A percentile compares a stretch with the other conserved stretches of the same genome.
These are phyloP conservation scores for Euura lappo DNA, from an alignment of 1,140 invertebrate species.

Conservation along the genomic window DNA sequence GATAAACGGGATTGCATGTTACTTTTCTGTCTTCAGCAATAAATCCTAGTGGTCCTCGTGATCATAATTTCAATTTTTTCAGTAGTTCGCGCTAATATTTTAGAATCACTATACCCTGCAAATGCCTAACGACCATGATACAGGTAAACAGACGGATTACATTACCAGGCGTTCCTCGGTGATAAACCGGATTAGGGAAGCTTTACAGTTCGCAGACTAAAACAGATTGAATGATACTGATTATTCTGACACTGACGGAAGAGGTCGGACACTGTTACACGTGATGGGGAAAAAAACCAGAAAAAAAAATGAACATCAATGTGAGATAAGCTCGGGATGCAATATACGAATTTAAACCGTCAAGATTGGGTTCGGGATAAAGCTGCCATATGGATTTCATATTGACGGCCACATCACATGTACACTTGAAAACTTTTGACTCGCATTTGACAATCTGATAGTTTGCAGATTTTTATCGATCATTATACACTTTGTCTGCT, in stretches of 20 bases:
- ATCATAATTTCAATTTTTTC: too few species aligned
- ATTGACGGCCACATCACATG: neutral
- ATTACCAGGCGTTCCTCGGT: neutral
- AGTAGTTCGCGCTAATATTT: neutral
- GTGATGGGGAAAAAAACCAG: neutral
- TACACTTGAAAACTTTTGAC: neutral
- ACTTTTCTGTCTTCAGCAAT: slow-evolving; percentile 39
- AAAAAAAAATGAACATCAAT: neutral
- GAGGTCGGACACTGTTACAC: neutral
- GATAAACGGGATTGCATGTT: slow-evolving; percentile 37
- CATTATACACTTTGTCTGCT: neutral
- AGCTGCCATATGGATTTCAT: neutral
- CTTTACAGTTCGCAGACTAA: neutral
- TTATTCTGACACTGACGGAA: slow-evolving; percentile 3
- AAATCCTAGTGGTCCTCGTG: slow-evolving; percentile 16
- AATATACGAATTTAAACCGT: neutral
- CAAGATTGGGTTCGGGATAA: too few species aligned
- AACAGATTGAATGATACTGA: neutral
- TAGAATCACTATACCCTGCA: neutral
- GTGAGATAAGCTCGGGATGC: neutral
- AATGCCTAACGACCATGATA: neutral
- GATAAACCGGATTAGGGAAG: neutral
- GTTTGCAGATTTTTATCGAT: neutral
- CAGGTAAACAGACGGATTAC: neutral
- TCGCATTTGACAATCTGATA: neutral